These are phyloP conservation scores for Dorcus hopei DNA, from an alignment of 2,888 invertebrate genomes.

Conservation along the genomic window DNA sequence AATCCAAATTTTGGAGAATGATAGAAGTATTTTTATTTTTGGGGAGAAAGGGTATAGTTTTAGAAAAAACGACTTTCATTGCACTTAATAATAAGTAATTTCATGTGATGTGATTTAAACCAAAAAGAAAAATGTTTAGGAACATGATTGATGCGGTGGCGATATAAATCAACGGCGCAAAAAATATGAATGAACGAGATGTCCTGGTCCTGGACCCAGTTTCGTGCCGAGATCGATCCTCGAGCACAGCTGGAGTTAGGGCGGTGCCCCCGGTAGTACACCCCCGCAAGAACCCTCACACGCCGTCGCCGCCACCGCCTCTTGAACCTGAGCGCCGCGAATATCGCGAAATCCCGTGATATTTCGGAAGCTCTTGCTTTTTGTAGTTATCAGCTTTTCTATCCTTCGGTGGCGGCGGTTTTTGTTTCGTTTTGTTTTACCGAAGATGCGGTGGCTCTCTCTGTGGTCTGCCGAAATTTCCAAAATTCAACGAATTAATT, in stretches of 20 bases:
- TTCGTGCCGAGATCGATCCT: constrained; percentile 43
- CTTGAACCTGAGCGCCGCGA: background rate
- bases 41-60: no score
- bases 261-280: constrained; percentile 41
- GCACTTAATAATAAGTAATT: no score
- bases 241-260: constrained; percentile 47
- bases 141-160: constrained; percentile 14
- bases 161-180: constrained; percentile 17
- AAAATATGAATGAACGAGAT: constrained; percentile 30
- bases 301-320: background rate
- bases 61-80: no score
- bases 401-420: background rate
- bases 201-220: constrained; percentile 42
- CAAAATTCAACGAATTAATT: no score
- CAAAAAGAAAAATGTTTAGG: background rate
- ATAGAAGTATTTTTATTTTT: no score
- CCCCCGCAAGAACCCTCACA: constrained; percentile 26
- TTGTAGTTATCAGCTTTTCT: constrained; percentile 4
- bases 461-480: no score
- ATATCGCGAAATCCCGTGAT: constrained; percentile 20
- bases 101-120: no score
- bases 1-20: no score
- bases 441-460: no score
- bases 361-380: constrained; percentile 19
- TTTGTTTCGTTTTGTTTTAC: no score